Evolutionary conservation across 2,113 vertebrate species (phyloP).

Genomic region (Aspiorhynchus laticeps): DNA sequence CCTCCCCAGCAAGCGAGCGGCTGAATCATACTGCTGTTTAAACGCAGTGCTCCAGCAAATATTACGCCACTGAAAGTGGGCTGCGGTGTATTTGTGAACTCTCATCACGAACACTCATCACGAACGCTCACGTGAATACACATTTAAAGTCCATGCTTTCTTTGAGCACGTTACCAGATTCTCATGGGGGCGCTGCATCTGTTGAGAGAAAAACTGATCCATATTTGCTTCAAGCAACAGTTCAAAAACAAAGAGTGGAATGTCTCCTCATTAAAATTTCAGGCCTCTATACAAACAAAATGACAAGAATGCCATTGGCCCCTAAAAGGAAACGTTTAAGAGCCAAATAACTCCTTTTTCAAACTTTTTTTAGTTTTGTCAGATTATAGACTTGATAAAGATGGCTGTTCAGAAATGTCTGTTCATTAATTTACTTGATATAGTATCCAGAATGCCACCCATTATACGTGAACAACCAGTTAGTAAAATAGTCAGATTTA

Average conservation of each 20-base stretch:
- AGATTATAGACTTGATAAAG: background rate
- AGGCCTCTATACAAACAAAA: constrained; percentile 4
- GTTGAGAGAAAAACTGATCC: constrained; percentile 25
- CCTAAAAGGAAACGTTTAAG: background rate
- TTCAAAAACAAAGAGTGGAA: constrained; percentile 25
- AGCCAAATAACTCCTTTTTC: background rate
- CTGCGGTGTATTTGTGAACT: constrained; percentile 46
- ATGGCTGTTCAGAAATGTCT: background rate
- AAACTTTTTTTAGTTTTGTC: background rate
- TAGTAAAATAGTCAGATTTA: background rate
- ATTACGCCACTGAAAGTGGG: constrained; percentile 34
- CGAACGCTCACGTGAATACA: constrained; percentile 20
- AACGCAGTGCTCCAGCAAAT: constrained; percentile 8
- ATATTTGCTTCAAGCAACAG: constrained; percentile 25
- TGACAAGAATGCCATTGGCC: background rate
- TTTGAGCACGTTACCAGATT: background rate
- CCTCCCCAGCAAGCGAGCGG: constrained; percentile 44
- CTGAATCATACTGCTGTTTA: constrained; percentile 49
- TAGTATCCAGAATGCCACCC: too few relatives aligned
- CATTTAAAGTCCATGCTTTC: background rate
- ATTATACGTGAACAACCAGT: background rate
- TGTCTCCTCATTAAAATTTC: constrained; percentile 22
- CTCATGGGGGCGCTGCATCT: background rate
- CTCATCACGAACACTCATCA: constrained; percentile 34
- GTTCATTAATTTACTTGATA: background rate